Conservation (phyloP, 2,797 vertebrate genomes). For the Octomys mimax region DNA sequence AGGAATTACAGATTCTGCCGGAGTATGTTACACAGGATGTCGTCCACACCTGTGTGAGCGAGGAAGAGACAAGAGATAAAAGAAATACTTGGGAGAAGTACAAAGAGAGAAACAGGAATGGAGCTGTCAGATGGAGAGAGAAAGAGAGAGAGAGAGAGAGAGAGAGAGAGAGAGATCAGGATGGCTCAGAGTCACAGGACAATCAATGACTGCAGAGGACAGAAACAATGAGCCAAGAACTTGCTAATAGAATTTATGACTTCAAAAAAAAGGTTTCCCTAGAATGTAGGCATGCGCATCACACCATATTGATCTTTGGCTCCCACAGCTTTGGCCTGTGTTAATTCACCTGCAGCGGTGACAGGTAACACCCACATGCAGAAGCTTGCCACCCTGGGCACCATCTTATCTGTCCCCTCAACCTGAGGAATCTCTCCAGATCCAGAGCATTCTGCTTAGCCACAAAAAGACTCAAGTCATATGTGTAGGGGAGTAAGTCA, state of each 20-base stretch:
- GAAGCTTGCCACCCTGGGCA: background rate
- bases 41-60: background rate
- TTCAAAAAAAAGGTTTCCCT: background rate
- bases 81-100: background rate
- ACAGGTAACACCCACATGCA: background rate
- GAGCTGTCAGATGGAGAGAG: background rate
- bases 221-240: background rate
- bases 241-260: background rate
- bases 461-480: background rate
- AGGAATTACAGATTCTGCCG: background rate
- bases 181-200: background rate
- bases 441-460: background rate
- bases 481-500: background rate
- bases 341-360: background rate
- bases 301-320: background rate
- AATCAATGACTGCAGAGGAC: background rate
- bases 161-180: background rate
- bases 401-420: background rate
- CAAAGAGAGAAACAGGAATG: background rate
- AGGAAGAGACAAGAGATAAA: background rate
- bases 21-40: background rate
- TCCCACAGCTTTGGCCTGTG: background rate
- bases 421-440: background rate
- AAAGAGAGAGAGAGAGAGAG: background rate
- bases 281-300: background rate